These are phyloP conservation scores for Lonchura striata DNA, from an alignment of 2,113 vertebrate genomes.

Conservation along the genomic window DNA sequence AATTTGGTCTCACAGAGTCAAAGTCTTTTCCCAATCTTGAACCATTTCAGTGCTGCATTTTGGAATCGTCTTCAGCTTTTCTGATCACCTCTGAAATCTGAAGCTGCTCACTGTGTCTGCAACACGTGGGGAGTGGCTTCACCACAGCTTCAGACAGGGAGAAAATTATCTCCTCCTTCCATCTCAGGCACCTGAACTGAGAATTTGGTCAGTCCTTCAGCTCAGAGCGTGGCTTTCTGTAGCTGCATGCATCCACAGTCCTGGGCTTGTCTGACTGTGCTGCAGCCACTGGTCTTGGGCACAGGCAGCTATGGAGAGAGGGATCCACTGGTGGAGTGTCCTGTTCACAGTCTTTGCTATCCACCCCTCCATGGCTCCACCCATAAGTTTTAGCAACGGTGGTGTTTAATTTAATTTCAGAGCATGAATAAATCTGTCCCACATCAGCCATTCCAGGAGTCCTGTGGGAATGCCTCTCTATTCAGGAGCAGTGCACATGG, in stretches of 20 bases:
- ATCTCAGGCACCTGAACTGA: accelerated
- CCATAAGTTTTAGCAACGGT: neutral
- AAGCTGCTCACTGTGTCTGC: neutral
- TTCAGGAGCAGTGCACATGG: accelerated
- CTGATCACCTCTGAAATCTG: neutral
- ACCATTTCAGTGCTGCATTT: neutral
- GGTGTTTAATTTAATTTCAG: neutral
- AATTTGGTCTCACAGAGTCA: neutral
- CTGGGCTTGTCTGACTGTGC: accelerated
- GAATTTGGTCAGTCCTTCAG: neutral
- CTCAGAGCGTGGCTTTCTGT: neutral
- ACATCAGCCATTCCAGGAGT: neutral
- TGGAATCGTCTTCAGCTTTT: neutral
- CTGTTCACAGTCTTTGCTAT: neutral
- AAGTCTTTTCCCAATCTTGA: neutral
- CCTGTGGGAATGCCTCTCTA: neutral
- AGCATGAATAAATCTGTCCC: neutral
- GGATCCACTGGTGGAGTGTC: too few species aligned
- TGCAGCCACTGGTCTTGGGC: neutral
- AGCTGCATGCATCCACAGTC: neutral
- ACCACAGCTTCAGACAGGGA: neutral
- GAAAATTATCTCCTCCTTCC: accelerated
- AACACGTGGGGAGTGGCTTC: neutral
- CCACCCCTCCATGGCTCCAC: neutral
- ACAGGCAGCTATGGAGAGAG: neutral